Evolutionary conservation across 2,797 vertebrate genomes (phyloP).

Genomic region (Sternotherus odoratus): DNA sequence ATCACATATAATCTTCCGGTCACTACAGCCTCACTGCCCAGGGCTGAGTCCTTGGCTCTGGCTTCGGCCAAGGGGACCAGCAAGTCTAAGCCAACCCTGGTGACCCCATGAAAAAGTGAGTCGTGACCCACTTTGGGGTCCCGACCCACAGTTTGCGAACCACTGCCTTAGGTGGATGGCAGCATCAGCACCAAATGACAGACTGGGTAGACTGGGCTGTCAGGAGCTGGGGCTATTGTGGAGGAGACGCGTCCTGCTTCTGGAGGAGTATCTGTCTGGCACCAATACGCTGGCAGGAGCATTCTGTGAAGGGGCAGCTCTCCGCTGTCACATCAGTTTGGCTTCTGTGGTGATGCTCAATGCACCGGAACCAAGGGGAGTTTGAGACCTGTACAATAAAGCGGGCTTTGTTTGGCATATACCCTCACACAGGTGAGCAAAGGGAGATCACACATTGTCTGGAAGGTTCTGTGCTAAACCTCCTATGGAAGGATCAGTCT

Average conservation of each 20-base stretch:
- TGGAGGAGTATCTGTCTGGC: neutral
- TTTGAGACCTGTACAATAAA: neutral
- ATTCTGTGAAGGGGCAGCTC: rapidly evolving
- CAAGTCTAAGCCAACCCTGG: no score
- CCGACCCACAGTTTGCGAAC: no score
- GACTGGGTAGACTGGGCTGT: neutral
- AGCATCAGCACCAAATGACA: neutral
- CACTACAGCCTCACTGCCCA: no score
- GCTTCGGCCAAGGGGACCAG: no score
- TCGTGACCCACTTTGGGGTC: no score
- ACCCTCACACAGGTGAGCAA: neutral
- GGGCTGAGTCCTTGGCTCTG: no score
- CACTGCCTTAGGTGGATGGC: neutral
- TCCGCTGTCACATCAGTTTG: neutral
- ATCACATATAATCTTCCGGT: no score
- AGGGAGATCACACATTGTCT: neutral
- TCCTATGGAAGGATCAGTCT: neutral
- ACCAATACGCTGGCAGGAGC: rapidly evolving
- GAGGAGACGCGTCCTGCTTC: rapidly evolving
- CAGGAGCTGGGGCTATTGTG: neutral
- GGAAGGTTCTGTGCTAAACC: neutral
- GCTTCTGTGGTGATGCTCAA: neutral
- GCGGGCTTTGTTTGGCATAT: neutral
- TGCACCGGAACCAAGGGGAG: neutral
- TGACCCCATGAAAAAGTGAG: no score